phyloP scores from a whole-genome alignment of 2,113 vertebrate genomes.

The Oostethus manadensis region DNA sequence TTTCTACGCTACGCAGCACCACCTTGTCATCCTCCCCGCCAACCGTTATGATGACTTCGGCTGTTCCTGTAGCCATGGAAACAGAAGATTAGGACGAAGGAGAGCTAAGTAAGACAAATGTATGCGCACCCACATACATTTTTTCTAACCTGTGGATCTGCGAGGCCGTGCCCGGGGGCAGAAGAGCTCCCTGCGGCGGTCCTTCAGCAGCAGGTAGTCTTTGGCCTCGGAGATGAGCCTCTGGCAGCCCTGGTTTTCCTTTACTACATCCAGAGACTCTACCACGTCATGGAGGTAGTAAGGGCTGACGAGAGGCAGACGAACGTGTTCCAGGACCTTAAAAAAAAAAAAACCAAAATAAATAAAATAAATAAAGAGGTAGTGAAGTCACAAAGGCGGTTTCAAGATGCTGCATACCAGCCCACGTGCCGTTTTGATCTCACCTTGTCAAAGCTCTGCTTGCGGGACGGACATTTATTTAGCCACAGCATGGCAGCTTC shows the following conservation, averaged over 20 bases:
- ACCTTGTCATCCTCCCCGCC: slow-evolving; percentile 80
- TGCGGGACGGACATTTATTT: slow-evolving; percentile 66
- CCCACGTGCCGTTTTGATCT: background rate
- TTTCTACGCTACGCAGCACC: slow-evolving; percentile 76
- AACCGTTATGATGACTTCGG: slow-evolving; percentile 75
- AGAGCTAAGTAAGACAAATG: slow-evolving; percentile 6
- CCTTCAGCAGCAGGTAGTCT: slow-evolving; percentile 76
- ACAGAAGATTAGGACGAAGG: slow-evolving; percentile 16
- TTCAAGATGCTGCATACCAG: background rate
- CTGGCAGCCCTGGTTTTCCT: slow-evolving; percentile 70
- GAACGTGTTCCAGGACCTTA: slow-evolving; percentile 75
- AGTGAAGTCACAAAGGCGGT: too few species aligned
- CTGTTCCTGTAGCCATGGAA: slow-evolving; percentile 62
- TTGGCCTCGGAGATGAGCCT: slow-evolving; percentile 77
- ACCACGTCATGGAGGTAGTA: slow-evolving; percentile 78
- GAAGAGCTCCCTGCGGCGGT: slow-evolving; percentile 75
- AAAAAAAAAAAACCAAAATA: too few species aligned
- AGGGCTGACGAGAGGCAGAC: slow-evolving; percentile 74
- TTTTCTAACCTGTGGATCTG: slow-evolving; percentile 63
- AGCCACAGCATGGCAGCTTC: slow-evolving; percentile 73
- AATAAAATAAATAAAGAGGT: too few species aligned
- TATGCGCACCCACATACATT: too few species aligned
- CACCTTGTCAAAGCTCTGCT: slow-evolving; percentile 76
- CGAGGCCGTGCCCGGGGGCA: slow-evolving; percentile 68
- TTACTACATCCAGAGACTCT: slow-evolving; percentile 71